Base-by-base conservation (phyloP, 2,797 vertebrate species). In the Heterohyrax brucei region DNA sequence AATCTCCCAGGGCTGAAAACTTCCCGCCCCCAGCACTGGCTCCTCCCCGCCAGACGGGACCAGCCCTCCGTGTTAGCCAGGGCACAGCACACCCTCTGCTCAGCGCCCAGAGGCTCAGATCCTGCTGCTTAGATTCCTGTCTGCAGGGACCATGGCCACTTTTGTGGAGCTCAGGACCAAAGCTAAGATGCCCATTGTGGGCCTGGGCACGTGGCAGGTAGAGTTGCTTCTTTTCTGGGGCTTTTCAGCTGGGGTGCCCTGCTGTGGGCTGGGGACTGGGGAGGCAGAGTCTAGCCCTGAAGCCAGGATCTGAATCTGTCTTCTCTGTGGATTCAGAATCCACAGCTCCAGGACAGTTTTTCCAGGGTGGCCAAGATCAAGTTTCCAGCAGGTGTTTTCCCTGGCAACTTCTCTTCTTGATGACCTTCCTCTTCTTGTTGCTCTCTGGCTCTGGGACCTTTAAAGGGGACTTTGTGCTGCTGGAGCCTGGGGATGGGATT, bases 131-230 rank as follows among this genome's bases (percentile, higher is more conserved):
- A 78, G 48, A n/a, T 53, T 28, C 14, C 6, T 53, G 28, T n/a
- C 76, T 10, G 16, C 48, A 10, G 14, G 9, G 16, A 46, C 75
- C 70, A 97, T 93, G 96, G 94, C 26, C 0, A 95, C 81, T 76
- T 86, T 79, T 0, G 19, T 97, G 68, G 83, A 92, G 94, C 96
- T 98, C 0, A 95, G 28, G 73, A 97, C 96, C 19, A 10, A 50
- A 5, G 96, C 93, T 5, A 97, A 97, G 95, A 97, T 98, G 97
- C 97, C 98, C 19, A 83, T 98, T 0, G 0, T 98, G 81, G 98
- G 97, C 4, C 97, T 98, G 91, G 98, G 98, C 70, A 98, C 97
- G 0, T 98, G 98, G 97, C 93, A 98, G 97, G 97, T 98, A 73
- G 10, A n/a, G 39, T 14, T 75, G 39, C 72, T n/a, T 75, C 39